Evolutionary conservation across 1,140 invertebrate genomes (phyloP).

Genomic region (Chionoecetes opilio): DNA sequence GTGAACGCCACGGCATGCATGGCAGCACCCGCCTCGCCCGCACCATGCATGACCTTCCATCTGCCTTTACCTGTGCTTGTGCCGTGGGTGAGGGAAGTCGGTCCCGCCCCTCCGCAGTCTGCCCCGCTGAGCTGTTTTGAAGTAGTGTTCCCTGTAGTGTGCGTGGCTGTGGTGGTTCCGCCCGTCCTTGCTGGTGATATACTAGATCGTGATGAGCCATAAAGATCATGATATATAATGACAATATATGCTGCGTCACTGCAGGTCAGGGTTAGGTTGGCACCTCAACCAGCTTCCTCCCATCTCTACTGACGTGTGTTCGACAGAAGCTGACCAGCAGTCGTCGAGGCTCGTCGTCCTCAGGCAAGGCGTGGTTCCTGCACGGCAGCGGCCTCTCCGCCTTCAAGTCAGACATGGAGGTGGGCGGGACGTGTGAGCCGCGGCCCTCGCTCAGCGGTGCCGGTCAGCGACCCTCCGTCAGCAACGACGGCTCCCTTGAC

Average conservation of each 20-base stretch:
- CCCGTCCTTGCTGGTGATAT: background rate
- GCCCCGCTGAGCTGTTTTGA: background rate
- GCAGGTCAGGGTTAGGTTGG: background rate
- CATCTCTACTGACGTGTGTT: conserved; percentile 40
- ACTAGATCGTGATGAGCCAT: background rate
- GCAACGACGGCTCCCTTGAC: conserved; percentile 75
- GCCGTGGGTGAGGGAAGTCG: no score
- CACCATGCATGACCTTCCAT: no score
- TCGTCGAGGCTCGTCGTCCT: conserved; percentile 75
- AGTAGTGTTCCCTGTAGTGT: background rate
- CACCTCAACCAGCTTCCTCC: background rate
- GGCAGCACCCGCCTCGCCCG: no score
- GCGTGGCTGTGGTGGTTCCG: background rate
- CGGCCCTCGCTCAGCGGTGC: conserved; percentile 64
- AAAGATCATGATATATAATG: background rate
- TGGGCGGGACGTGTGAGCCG: conserved; percentile 62
- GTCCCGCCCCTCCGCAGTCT: no score
- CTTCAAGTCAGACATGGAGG: conserved; percentile 68
- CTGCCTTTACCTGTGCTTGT: background rate
- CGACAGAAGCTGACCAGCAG: conserved; percentile 81
- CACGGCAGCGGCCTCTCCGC: conserved; percentile 64
- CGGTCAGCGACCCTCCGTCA: conserved; percentile 83
- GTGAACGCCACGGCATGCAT: no score
- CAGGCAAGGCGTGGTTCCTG: conserved; percentile 76
- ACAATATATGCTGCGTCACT: background rate